These are phyloP conservation scores for Drosophila multiciliata DNA, from an alignment of 2,888 invertebrate genomes.

Conservation along the genomic window DNA sequence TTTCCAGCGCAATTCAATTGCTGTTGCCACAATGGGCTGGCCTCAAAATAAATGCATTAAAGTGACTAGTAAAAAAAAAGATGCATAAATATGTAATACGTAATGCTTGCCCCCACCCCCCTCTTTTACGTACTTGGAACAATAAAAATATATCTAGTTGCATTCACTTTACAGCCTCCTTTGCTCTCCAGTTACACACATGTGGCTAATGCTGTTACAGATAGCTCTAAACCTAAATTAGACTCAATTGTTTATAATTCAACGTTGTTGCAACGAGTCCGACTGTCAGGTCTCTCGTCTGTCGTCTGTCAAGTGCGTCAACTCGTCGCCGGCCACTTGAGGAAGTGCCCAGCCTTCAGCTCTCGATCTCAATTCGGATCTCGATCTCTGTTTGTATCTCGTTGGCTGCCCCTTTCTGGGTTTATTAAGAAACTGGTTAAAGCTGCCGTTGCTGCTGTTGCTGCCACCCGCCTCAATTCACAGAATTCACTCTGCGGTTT, in stretches of 20 bases:
- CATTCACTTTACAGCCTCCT: constrained; percentile 36
- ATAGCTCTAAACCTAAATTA: constrained; percentile 71
- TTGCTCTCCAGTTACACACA: constrained; percentile 62
- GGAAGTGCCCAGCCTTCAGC: constrained; percentile 59
- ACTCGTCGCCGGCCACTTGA: constrained; percentile 51
- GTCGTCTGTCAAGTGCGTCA: constrained; percentile 56
- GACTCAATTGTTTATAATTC: constrained; percentile 81
- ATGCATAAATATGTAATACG: constrained; percentile 3
- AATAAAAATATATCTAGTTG: constrained; percentile 18
- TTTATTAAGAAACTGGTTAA: constrained; percentile 48
- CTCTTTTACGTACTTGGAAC: constrained; percentile 36
- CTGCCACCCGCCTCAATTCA: constrained; percentile 67
- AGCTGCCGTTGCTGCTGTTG: constrained; percentile 1
- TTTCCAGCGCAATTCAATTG: constrained; percentile 58
- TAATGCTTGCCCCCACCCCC: constrained; percentile 11
- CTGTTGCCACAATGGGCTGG: constrained; percentile 41
- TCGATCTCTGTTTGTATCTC: constrained; percentile 29
- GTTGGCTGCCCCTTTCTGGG: constrained; percentile 21
- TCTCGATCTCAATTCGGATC: constrained; percentile 30
- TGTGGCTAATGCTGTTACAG: constrained; percentile 58
- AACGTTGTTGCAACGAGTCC: background rate
- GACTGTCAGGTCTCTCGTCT: constrained; percentile 9
- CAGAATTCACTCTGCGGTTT: constrained; percentile 19
- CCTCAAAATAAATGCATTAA: constrained; percentile 73
- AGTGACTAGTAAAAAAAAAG: constrained; percentile 6